Evolutionary conservation across 1,140 invertebrate species (phyloP), one percentile per base, ranked within the genome.

Genomic region (Proales similis): DNA sequence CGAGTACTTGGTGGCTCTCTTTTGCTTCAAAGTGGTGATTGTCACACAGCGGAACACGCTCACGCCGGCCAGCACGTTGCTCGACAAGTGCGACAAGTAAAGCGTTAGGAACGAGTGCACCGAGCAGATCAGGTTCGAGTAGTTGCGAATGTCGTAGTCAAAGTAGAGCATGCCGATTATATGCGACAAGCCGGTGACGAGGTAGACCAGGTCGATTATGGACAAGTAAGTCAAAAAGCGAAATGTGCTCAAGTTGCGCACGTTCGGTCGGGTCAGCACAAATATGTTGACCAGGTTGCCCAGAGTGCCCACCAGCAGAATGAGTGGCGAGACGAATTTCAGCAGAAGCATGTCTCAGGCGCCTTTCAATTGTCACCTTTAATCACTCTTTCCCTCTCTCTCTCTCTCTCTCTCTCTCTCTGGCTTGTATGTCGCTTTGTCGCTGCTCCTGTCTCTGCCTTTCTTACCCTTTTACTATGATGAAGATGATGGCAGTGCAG

Each of bases 161-260:
- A 42, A 42, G 45, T 57, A 57, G 30, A 57, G 36, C 17, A 30
- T 57, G 3, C 26, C 19, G 14, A 57, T 19, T 22, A 57, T 57
- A 24, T 57, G 51, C 5, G 51, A 27, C n/a, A 42, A 26, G 2
- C 51, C 51, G 0, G 45, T 24, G 20, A 57, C 45, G 17, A 57
- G 14, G 19, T 57, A 57, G 12, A 39, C 39, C 29, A 57, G 45
- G 36, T 57, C 51, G 30, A 57, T 3, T 12, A 57, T 42, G 17
- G 51, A 57, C 22, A 57, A 42, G 27, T 57, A 57, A n/a, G 51
- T 19, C 51, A 57, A 43, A 57, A 57, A 57, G 27, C 51, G 39
- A 14, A 57, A 57, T 57, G 51, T 57, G 9, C 36, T 29, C 22
- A 57, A 19, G 11, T 42, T 42, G 27, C 45, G 39, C 17, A 57